phyloP scores from a whole-genome alignment of 2,797 vertebrate genomes.

The Phrynocephalus forsythii region DNA sequence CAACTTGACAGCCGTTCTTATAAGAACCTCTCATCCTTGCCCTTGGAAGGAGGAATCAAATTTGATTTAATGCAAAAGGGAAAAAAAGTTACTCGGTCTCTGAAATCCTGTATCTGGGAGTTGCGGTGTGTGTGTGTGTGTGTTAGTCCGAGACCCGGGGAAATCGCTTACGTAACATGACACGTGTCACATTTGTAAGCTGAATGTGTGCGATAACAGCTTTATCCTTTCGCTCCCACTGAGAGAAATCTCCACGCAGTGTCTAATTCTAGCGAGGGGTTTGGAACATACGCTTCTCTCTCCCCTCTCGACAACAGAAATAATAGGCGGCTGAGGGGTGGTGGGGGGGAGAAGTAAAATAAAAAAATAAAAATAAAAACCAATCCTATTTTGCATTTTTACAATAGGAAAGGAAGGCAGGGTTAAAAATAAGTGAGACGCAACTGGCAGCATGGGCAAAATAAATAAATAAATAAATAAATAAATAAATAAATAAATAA shows the following conservation, averaged over 20 bases:
- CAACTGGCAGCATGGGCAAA: slow-evolving; percentile 34
- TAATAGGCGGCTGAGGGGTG: background rate
- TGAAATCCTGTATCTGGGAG: slow-evolving; percentile 54
- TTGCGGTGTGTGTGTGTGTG: too few species aligned
- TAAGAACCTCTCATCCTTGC: slow-evolving; percentile 23
- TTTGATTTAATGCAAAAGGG: background rate
- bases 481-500: too few species aligned
- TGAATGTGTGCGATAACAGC: slow-evolving; percentile 75
- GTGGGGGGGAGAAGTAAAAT: background rate
- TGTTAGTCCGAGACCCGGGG: slow-evolving; percentile 66
- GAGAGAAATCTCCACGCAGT: slow-evolving; percentile 65
- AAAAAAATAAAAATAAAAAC: background rate
- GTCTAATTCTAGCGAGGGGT: slow-evolving; percentile 70
- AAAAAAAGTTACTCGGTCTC: slow-evolving; percentile 50
- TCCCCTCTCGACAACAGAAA: slow-evolving; percentile 31
- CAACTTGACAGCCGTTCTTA: slow-evolving; percentile 55
- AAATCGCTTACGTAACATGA: slow-evolving; percentile 69
- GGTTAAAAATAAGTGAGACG: slow-evolving; percentile 44
- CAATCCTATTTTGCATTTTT: slow-evolving; percentile 50
- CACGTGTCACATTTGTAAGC: slow-evolving; percentile 68
- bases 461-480: background rate
- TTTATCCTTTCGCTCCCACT: slow-evolving; percentile 74
- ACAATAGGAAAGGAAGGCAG: slow-evolving; percentile 39
- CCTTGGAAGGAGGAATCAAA: background rate
- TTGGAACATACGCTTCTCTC: slow-evolving; percentile 61